phyloP scores from a whole-genome alignment of 2,888 invertebrate species.

The Cheilosia grossa region DNA sequence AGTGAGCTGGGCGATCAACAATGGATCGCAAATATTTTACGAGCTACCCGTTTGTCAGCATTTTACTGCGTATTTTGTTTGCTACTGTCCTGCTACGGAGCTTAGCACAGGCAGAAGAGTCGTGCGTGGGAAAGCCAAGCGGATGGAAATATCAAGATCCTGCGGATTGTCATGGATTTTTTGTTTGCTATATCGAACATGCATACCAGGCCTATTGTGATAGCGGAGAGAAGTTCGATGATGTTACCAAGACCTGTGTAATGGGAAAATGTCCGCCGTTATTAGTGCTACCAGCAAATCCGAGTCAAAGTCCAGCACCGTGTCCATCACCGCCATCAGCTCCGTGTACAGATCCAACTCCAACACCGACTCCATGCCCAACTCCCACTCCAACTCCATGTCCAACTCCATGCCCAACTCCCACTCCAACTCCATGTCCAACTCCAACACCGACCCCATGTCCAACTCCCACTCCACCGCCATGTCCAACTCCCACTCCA shows the following conservation, averaged over 20 bases:
- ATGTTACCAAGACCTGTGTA: conserved; percentile 37
- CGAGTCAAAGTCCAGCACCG: background rate
- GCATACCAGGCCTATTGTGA: conserved; percentile 65
- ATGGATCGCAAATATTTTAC: background rate
- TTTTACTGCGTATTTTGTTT: background rate
- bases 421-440: background rate
- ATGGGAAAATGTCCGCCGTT: conserved; percentile 74
- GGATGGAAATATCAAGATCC: conserved; percentile 66
- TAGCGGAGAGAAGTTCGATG: conserved; percentile 57
- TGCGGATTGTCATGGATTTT: conserved; percentile 74
- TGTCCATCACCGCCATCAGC: background rate
- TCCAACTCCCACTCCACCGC: background rate
- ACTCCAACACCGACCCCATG: background rate
- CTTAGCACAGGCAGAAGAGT: background rate
- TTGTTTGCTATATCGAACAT: conserved; percentile 59
- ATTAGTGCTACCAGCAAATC: background rate
- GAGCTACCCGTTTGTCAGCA: background rate
- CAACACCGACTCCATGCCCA: background rate
- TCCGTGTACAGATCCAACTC: background rate
- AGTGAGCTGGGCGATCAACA: background rate
- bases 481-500: background rate
- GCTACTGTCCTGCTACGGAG: too few relatives aligned
- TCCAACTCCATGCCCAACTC: too few relatives aligned
- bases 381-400: background rate
- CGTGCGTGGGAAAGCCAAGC: conserved; percentile 36